Conservation (phyloP, 2,888 invertebrate species). For the Nomada ruficornis region DNA sequence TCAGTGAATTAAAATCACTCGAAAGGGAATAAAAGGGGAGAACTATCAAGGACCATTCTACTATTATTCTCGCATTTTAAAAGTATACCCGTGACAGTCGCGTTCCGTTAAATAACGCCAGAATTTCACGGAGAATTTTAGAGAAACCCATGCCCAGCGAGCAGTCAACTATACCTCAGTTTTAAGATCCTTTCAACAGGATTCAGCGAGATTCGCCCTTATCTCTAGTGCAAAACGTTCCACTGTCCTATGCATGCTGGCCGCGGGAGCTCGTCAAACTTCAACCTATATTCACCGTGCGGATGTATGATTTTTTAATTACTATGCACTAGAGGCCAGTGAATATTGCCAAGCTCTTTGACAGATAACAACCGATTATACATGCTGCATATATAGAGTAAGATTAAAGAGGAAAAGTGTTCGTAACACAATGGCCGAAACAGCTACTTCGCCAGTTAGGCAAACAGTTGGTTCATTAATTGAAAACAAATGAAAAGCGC, state of each 20-base stretch:
- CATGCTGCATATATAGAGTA: not conserved
- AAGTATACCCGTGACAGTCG: not conserved
- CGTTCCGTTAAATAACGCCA: not conserved
- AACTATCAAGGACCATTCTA: not conserved
- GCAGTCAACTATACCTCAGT: not conserved
- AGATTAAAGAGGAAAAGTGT: constrained; percentile 7
- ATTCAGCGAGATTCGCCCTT: not conserved
- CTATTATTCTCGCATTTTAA: not conserved
- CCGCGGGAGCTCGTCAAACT: constrained; percentile 25
- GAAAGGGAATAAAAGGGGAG: not conserved
- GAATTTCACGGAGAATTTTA: not conserved
- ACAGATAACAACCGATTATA: not conserved
- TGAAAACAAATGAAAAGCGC: too few relatives aligned
- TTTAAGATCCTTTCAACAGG: not conserved
- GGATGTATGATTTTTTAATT: constrained; percentile 22
- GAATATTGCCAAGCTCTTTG: too few relatives aligned
- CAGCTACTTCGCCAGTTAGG: not conserved
- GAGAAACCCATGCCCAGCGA: not conserved
- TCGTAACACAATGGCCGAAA: not conserved
- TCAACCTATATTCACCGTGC: not conserved
- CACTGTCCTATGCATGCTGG: not conserved
- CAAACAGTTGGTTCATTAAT: too few relatives aligned
- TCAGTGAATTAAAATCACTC: not conserved
- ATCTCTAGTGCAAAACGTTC: constrained; percentile 7
- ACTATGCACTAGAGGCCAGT: not conserved